phyloP scores from a whole-genome alignment of 2,113 vertebrate species.

The Meriones unguiculatus region DNA sequence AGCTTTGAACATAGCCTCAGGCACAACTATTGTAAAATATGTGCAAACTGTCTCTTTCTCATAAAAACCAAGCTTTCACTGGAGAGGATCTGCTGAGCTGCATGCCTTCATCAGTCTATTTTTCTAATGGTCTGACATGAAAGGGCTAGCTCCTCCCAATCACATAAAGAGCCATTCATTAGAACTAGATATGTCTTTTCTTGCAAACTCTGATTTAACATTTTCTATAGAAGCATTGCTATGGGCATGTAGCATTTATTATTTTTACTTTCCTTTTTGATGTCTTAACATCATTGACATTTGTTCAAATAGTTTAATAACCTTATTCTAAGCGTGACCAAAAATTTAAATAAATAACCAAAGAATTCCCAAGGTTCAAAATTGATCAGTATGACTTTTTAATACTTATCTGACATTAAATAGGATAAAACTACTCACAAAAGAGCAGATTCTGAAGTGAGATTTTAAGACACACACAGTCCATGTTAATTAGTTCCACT shows the following conservation, averaged over 20 bases:
- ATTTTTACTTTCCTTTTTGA: neutral
- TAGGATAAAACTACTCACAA: neutral
- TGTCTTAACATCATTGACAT: neutral
- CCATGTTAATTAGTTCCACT: neutral
- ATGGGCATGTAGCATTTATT: neutral
- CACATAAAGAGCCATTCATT: conserved; percentile 3
- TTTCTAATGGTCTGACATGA: conserved; percentile 50
- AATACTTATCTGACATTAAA: neutral
- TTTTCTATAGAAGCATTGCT: neutral
- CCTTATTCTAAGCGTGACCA: neutral
- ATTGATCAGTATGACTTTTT: neutral
- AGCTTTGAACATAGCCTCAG: conserved; percentile 82
- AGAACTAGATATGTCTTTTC: neutral
- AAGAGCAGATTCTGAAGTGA: neutral
- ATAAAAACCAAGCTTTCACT: conserved; percentile 67
- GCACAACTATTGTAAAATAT: conserved; percentile 70
- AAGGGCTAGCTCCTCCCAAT: neutral
- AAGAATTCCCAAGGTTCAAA: neutral
- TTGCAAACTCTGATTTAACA: neutral
- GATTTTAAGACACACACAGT: neutral
- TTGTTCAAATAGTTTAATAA: neutral
- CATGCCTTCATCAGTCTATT: conserved; percentile 2
- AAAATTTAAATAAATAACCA: conserved; percentile 11
- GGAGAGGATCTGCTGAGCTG: conserved; percentile 47
- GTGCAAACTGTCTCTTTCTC: conserved; percentile 68